These are phyloP conservation scores for Peromyscus melanophrys DNA, from an alignment of 2,797 vertebrate genomes.

Conservation along the genomic window DNA sequence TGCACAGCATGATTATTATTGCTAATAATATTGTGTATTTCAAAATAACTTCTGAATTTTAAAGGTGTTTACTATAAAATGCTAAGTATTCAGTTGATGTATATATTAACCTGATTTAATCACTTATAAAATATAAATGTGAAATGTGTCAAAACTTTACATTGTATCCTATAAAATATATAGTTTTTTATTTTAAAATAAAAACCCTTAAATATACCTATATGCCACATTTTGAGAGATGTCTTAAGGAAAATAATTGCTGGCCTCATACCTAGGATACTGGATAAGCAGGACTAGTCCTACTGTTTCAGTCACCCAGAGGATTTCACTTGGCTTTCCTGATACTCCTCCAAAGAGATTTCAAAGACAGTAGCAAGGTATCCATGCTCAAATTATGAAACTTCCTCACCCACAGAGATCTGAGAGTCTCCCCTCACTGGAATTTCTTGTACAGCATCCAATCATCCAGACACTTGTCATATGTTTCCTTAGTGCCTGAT, in stretches of 20 bases:
- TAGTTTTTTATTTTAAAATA: not conserved
- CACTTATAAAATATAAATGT: not conserved
- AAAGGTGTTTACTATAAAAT: not conserved
- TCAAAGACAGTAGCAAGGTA: not conserved
- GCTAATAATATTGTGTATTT: constrained; percentile 1
- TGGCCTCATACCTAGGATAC: not conserved
- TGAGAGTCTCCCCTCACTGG: not conserved
- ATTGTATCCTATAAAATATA: not conserved
- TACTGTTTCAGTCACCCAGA: not conserved
- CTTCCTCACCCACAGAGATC: not conserved
- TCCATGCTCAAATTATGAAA: not conserved
- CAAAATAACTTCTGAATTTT: not conserved
- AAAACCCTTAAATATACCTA: not conserved
- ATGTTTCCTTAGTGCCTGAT: not conserved
- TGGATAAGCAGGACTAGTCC: not conserved
- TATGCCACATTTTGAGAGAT: not conserved
- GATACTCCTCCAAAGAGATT: not conserved
- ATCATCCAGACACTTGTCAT: not conserved
- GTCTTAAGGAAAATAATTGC: constrained; percentile 25
- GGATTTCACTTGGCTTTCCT: not conserved
- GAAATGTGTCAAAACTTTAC: not conserved
- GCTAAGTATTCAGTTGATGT: not conserved
- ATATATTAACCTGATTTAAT: not conserved
- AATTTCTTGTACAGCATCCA: constrained; percentile 19
- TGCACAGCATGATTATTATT: not conserved